Conservation (phyloP, 2,113 vertebrate genomes). For the Microtus richardsoni region DNA sequence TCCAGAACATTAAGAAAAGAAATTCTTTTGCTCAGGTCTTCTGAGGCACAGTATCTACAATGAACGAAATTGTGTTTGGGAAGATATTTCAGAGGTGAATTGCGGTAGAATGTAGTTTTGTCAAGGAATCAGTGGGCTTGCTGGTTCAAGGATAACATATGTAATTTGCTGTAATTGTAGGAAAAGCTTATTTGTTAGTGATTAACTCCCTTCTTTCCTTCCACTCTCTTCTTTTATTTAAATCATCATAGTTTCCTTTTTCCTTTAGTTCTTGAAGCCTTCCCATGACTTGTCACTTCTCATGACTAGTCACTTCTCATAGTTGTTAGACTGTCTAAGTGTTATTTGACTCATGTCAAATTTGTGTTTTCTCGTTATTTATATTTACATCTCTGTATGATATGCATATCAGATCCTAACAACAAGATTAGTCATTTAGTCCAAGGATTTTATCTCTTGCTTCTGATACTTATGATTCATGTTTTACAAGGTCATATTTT, state of each 20-base stretch:
- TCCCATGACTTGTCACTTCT: not conserved
- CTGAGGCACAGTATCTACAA: not conserved
- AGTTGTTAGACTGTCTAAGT: not conserved
- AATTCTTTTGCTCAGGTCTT: not conserved
- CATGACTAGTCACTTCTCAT: not conserved
- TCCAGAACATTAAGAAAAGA: not conserved
- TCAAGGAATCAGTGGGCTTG: not conserved
- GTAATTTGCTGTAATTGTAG: not conserved
- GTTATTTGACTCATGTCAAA: not conserved
- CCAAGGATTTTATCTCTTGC: not conserved
- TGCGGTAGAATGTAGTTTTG: not conserved
- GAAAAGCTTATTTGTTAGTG: not conserved
- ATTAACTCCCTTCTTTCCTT: not conserved
- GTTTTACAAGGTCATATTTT: not conserved
- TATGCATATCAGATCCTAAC: not conserved
- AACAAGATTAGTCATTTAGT: not conserved
- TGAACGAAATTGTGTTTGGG: not conserved
- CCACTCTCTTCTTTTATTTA: not conserved
- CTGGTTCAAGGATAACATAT: not conserved
- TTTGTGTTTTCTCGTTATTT: not conserved
- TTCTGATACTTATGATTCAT: not conserved
- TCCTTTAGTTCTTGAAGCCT: not conserved
- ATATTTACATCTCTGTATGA: not conserved
- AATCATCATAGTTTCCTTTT: not conserved
- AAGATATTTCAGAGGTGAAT: not conserved